Percentiles rank a stretch among this genome's conserved stretches.
These are phyloP conservation scores for Sitophilus oryzae DNA, from an alignment of 1,140 invertebrate species.

Conservation along the genomic window DNA sequence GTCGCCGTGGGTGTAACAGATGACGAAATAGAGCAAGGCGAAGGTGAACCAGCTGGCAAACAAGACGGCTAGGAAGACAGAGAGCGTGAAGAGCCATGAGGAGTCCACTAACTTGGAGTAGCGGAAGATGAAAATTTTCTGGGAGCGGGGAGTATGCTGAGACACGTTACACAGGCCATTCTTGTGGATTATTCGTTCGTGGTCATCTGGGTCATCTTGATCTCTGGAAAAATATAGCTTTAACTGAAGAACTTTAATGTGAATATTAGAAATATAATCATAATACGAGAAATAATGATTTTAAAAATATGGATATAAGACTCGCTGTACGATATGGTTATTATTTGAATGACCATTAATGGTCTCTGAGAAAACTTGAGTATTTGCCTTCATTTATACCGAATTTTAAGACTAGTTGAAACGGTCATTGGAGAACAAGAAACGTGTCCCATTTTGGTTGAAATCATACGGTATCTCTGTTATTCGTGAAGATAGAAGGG, in stretches of 20 bases:
- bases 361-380: too few species aligned
- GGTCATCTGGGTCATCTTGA: conserved; percentile 1
- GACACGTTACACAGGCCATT: conserved; percentile 92
- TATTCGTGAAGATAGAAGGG: too few species aligned
- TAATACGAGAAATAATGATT: neutral
- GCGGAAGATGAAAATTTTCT: conserved; percentile 71
- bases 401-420: too few species aligned
- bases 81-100: conserved; percentile 87
- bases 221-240: neutral
- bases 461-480: too few species aligned
- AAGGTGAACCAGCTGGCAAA: conserved; percentile 86
- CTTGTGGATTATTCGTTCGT: conserved; percentile 50
- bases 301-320: too few species aligned
- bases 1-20: conserved; percentile 86
- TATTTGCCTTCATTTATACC: too few species aligned
- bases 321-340: too few species aligned
- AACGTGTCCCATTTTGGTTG: too few species aligned
- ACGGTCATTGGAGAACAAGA: too few species aligned
- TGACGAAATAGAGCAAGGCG: conserved; percentile 86
- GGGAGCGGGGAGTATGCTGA: conserved; percentile 71
- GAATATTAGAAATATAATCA: too few species aligned
- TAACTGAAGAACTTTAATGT: too few species aligned
- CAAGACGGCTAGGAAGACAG: conserved; percentile 86
- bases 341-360: too few species aligned
- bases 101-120: conserved; percentile 80